Base-by-base conservation (phyloP, 2,113 vertebrate genomes). In the Casuarius casuarius region DNA sequence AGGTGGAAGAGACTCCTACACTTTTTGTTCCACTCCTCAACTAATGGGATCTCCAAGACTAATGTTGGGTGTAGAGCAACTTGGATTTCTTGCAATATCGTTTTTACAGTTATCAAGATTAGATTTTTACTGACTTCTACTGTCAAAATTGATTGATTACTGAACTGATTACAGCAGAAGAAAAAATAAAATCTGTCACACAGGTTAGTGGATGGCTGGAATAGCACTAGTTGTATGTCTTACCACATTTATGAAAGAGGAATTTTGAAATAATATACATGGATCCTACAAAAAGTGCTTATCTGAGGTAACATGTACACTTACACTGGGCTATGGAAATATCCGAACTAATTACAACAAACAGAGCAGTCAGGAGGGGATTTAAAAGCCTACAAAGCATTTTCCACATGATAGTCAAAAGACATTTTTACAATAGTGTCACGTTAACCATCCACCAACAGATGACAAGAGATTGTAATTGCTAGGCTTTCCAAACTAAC, bases 41-140 rank as follows among this genome's bases (percentile, higher is more conserved):
- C 40, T 80, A 81, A 89, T 38, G 70, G 90, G 33, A 82, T 75
- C 44, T 61, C 42, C 12, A 31, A 59, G 73, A 74, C 59, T 87
- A 12, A 74, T 88, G 75, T 21, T 4, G 10, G 13, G 28, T 65
- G 84, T 16, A 74, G 6, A 89, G 6, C 4, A 96, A 73, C 4
- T 5, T 78, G 54, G 31, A 89, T 78, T 92, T 68, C 66, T 17
- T 90, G 33, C 33, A 92, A 52, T 51, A 70, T 44, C 75, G 21
- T 48, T 90, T 92, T 92, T 94, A 94, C 59, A 83, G 38, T 54
- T 89, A 94, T 22, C 18, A 96, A 89, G 58, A 94, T 90, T 92
- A 81, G 81, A 80, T 67, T 48, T 48, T 48, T 48, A 48, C 46
- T 48, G 66, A 91, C 63, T 92, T 71, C 28, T 84, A 28, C 31